Percentiles rank a stretch among this genome's conserved stretches.
These are phyloP conservation scores for Erythrocercus mccallii DNA, from an alignment of 2,113 vertebrate genomes.

Conservation along the genomic window DNA sequence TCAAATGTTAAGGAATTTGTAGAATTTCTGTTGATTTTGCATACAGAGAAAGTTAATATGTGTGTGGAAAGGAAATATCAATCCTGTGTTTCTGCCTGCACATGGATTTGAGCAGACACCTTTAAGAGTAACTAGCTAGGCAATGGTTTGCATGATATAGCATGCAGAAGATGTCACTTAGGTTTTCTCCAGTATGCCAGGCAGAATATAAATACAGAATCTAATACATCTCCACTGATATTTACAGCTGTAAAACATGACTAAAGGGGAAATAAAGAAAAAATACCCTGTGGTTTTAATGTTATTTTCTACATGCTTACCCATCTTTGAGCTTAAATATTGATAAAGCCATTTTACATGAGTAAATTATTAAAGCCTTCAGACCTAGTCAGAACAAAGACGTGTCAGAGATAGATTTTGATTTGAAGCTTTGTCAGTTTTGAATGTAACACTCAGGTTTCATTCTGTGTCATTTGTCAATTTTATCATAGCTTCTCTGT, in stretches of 20 bases:
- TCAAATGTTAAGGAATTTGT: neutral
- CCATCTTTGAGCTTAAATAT: slow-evolving; percentile 21
- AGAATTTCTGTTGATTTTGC: neutral
- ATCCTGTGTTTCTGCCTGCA: neutral
- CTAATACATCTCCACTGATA: neutral
- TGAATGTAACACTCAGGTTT: slow-evolving; percentile 14
- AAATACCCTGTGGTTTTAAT: neutral
- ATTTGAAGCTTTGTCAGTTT: slow-evolving; percentile 47
- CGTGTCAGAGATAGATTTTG: neutral
- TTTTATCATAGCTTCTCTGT: neutral
- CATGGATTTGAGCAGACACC: neutral
- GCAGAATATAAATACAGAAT: neutral
- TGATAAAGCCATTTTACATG: slow-evolving; percentile 10
- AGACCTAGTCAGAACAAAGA: slow-evolving; percentile 9
- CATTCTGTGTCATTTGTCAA: slow-evolving; percentile 5
- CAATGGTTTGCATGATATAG: neutral
- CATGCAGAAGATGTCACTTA: neutral
- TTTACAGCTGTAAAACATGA: neutral
- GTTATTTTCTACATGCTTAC: slow-evolving; percentile 2
- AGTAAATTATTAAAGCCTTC: slow-evolving; percentile 38
- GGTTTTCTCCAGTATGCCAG: neutral
- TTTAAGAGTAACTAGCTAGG: neutral
- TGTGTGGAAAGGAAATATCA: neutral
- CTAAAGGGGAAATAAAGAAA: neutral
- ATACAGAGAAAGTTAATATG: neutral